Evolutionary conservation across 2,113 vertebrate species (phyloP), one percentile per base, ranked within the genome.

Genomic region (Diphyllodes magnificus): DNA sequence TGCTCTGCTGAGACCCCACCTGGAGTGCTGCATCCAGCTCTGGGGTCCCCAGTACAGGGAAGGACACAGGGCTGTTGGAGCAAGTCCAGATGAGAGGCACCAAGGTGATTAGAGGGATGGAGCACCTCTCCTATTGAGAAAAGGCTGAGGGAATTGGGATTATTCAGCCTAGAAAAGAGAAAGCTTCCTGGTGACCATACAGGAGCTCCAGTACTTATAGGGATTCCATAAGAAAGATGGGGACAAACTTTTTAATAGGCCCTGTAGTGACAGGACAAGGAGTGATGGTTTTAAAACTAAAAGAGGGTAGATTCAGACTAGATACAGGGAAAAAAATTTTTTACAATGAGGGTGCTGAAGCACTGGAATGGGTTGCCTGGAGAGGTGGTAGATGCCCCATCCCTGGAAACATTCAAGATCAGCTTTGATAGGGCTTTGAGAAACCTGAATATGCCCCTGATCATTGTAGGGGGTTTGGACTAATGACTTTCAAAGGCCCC

Each of bases 241-340:
- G 11, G 17, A 56, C 17, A 23, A 23, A n/a, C 31, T n/a, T 68
- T 45, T 22, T 39, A 40, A 37, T 40, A 66, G 45, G 21, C 9
- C 24, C 11, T 40, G 39, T n/a, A 40, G 30, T 9, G n/a, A 68
- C 30, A 60, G 14, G n/a, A n/a, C 50, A 79, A 61, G 17, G 13
- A n/a, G 8, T 15, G 40, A 40, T 2, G 7, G 17, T 45, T 88
- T 79, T 33, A 56, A 73, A 61, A 68, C 10, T 50, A 16, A 31
- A 73, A 18, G 33, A 61, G 7, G 13, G 30, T 35, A 23, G 25
- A 69, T 56, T 68, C 11, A 45, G 35, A n/a, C 9, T 54, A 68
- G 16, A 68, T 60, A 68, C 0, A n/a, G 15, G 9, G 4, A 3
- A 20, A 37, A 59, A 23, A 12, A 5, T 0, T 6, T 7, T 42